phyloP scores from a whole-genome alignment of 1,140 invertebrate genomes.

The Physella acuta region DNA sequence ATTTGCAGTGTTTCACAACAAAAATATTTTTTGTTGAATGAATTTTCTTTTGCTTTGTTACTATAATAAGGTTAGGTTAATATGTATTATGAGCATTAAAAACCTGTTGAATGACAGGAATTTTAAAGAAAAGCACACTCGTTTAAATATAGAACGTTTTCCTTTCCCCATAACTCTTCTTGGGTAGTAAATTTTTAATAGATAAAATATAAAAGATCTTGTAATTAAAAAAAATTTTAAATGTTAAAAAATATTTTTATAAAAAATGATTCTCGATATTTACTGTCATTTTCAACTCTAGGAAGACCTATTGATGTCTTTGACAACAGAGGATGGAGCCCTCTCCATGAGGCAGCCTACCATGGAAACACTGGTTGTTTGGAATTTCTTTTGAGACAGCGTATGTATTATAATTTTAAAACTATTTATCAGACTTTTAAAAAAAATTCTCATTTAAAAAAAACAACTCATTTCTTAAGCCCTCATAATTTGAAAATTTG shows the following conservation, averaged over 20 bases:
- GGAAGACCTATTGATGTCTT: conserved; percentile 53
- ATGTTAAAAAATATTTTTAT: background rate
- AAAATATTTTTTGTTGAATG: too few species aligned
- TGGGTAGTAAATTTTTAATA: too few species aligned
- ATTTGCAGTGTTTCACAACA: too few species aligned
- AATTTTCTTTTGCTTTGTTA: too few species aligned
- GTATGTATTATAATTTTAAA: conserved; percentile 28
- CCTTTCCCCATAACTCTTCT: too few species aligned
- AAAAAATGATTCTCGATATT: background rate
- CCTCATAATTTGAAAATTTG: background rate
- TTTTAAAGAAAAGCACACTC: too few species aligned
- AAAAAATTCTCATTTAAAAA: background rate
- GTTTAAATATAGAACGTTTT: too few species aligned
- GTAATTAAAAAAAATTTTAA: background rate
- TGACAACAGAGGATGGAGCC: conserved; percentile 60
- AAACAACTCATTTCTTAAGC: background rate
- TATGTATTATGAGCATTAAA: too few species aligned
- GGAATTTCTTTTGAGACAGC: conserved; percentile 40
- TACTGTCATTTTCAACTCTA: conserved; percentile 10
- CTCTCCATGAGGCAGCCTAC: conserved; percentile 57
- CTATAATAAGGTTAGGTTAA: too few species aligned
- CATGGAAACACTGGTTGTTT: conserved; percentile 51
- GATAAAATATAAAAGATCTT: too few species aligned
- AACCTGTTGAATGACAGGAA: too few species aligned
- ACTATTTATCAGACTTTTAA: background rate